Base-by-base conservation (phyloP, 2,797 vertebrate species). In the Uromys caudimaculatus region DNA sequence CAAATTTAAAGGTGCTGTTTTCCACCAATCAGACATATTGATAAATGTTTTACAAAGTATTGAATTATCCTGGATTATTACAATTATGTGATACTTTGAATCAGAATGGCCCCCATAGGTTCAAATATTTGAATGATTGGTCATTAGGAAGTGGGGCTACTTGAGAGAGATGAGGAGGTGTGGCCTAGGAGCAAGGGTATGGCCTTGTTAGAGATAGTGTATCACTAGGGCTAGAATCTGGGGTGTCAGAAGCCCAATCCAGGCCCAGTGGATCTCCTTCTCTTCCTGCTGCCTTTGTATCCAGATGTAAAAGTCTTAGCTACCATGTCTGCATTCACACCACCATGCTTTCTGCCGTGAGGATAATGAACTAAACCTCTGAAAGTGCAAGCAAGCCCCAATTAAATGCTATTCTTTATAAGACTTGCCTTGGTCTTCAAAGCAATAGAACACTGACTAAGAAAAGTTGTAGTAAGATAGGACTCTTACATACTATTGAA, bases 1-100 rank as follows among this genome's bases (percentile, higher is more conserved):
- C 44, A 85, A 67, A 85, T 50, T 69, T 35, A 71, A 52, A 54
- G 12, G 13, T 52, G 29, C 69, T 75, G 14, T 56, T 58, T 88
- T 54, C 4, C 3, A 73, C 86, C 69, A 32, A 41, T 73, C 50
- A 69, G 32, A 52, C 47, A 41, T n/a, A 32, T 44, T 83, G 27
- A 16, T 77, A 47, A 88, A 29, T 44, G 83, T 83, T 82, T 88
- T 83, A 67, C 10, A 82, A 75, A 95, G 56, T 11, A 69, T 60
- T 87, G 16, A 44, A 91, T 75, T 93, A 88, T 14, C 3, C 58
- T 87, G n/a, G 91, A 77, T 78, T 89, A 64, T 50, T 19, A 92
- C 38, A 67, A 3, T 13, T 38, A 35, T 71, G 5, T 47, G 19
- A 35, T 10, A 35, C 21, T 24, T 85, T 85, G 60, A 67, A 52